Conservation (phyloP, 2,888 invertebrate genomes). For the Trachelus stipa region DNA sequence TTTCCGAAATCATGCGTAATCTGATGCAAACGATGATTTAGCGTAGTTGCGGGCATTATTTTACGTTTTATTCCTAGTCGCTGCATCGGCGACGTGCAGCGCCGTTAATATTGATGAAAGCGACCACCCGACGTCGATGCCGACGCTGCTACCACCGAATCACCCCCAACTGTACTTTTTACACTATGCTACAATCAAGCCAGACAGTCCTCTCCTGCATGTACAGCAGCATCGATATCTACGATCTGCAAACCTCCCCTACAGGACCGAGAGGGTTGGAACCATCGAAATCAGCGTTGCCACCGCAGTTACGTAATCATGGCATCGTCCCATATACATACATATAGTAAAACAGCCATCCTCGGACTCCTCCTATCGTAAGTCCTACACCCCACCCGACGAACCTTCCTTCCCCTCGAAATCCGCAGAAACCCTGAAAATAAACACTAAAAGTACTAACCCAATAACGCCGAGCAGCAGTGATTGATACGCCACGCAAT, state of each 20-base stretch:
- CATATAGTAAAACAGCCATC: neutral
- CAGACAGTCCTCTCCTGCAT: neutral
- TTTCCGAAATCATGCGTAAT: constrained; percentile 39
- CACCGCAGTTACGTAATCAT: neutral
- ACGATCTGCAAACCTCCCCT: neutral
- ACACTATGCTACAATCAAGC: neutral
- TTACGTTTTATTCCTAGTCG: constrained; percentile 32
- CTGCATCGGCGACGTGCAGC: neutral
- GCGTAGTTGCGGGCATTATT: constrained; percentile 24
- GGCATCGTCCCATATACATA: neutral
- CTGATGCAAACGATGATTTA: constrained; percentile 40
- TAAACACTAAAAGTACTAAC: constrained; percentile 43
- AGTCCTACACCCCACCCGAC: neutral
- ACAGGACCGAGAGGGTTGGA: neutral
- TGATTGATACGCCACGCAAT: constrained; percentile 50
- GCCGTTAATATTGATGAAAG: constrained; percentile 45
- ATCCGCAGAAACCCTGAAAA: constrained; percentile 27
- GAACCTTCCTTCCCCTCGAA: constrained; percentile 13
- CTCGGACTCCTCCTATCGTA: neutral
- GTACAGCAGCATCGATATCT: constrained; percentile 7
- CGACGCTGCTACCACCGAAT: constrained; percentile 13
- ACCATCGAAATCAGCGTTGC: neutral
- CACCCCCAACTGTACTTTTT: neutral
- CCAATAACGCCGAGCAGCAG: constrained; percentile 46
- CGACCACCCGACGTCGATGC: constrained; percentile 7